phyloP scores from a whole-genome alignment of 2,113 vertebrate genomes.

The Meles meles region DNA sequence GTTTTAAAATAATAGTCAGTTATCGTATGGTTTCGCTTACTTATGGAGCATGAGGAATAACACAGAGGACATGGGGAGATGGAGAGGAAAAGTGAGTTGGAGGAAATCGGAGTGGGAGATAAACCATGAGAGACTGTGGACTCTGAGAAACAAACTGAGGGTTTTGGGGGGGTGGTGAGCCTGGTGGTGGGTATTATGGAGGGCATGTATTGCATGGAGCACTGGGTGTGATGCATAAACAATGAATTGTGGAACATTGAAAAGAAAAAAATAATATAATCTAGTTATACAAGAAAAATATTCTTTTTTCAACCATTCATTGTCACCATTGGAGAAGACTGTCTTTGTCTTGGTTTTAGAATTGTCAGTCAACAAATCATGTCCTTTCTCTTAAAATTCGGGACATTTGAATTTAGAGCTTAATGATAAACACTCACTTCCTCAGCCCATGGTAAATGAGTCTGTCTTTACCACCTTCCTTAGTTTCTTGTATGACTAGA shows the following conservation, averaged over 20 bases:
- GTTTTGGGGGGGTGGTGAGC: too few species aligned
- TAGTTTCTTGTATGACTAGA: background rate
- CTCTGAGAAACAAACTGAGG: too few species aligned
- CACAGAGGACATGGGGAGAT: too few species aligned
- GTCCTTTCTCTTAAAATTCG: background rate
- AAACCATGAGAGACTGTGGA: too few species aligned
- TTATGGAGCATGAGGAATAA: too few species aligned
- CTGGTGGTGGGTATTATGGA: too few species aligned
- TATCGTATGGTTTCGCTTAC: too few species aligned
- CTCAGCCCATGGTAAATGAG: background rate
- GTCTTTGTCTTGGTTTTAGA: background rate
- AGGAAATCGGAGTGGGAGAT: too few species aligned
- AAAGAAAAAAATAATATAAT: background rate
- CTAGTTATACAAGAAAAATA: background rate
- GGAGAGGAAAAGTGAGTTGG: too few species aligned
- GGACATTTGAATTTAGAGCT: background rate
- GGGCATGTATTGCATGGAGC: too few species aligned
- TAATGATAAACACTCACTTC: background rate
- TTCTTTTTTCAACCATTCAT: background rate
- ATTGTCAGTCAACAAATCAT: background rate
- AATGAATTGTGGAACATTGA: too few species aligned
- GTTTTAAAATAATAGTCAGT: background rate
- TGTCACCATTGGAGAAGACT: background rate
- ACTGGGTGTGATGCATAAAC: too few species aligned
- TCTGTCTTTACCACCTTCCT: background rate